A percentile compares a stretch with the other conserved stretches of the same genome.
Conservation (phyloP, 2,888 invertebrate genomes). For the Agonopterix heracliana region DNA sequence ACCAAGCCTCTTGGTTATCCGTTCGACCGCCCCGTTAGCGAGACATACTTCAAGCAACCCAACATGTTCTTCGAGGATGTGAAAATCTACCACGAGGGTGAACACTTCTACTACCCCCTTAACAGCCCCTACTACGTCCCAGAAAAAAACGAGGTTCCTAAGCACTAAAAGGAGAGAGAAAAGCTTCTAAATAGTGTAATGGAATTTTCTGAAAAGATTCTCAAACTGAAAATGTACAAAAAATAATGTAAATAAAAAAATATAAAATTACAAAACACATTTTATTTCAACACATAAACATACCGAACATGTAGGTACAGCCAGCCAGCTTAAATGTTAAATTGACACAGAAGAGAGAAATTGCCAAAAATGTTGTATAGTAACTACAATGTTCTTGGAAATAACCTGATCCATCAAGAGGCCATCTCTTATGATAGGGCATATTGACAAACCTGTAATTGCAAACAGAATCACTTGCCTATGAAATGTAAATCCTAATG, state of each 20-base stretch:
- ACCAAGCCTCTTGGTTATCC: slow-evolving; percentile 76
- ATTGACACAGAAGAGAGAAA: slow-evolving; percentile 23
- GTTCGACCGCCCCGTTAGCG: slow-evolving; percentile 70
- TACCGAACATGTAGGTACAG: too few relatives aligned
- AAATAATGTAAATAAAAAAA: slow-evolving; percentile 35
- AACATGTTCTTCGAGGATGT: slow-evolving; percentile 79
- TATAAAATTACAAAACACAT: background rate
- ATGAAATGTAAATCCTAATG: slow-evolving; percentile 65
- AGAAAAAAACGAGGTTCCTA: slow-evolving; percentile 7
- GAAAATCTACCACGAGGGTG: slow-evolving; percentile 54
- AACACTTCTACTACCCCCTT: slow-evolving; percentile 4
- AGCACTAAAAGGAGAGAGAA: slow-evolving; percentile 8
- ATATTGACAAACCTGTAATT: slow-evolving; percentile 61
- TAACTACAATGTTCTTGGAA: too few relatives aligned
- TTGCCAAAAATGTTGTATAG: too few relatives aligned
- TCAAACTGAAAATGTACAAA: slow-evolving; percentile 53
- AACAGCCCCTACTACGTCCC: slow-evolving; percentile 8
- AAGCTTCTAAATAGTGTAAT: slow-evolving; percentile 5
- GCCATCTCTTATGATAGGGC: slow-evolving; percentile 42
- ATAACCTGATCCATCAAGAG: slow-evolving; percentile 27
- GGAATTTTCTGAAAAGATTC: background rate
- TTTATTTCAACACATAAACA: too few relatives aligned
- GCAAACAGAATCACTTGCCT: slow-evolving; percentile 31
- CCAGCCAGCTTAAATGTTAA: too few relatives aligned
- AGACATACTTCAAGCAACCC: slow-evolving; percentile 64